A percentile compares a stretch with the other conserved stretches of the same genome.
phyloP scores from a whole-genome alignment of 2,888 invertebrate genomes.

The Caradrina clavipalpis region DNA sequence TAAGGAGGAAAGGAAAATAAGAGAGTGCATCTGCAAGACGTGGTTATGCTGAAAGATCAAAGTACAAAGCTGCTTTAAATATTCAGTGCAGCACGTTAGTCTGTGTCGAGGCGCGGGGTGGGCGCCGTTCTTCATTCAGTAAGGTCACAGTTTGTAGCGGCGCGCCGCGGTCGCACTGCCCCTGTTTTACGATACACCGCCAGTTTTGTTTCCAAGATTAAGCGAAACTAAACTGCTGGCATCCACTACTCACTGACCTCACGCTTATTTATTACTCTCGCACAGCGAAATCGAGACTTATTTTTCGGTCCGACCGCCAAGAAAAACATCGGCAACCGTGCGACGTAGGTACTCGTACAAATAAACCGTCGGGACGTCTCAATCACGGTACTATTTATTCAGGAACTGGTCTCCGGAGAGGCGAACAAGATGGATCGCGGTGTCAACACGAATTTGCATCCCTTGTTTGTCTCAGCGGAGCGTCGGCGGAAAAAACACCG shows the following conservation, averaged over 20 bases:
- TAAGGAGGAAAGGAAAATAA: not conserved
- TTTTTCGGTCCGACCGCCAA: slow-evolving; percentile 72
- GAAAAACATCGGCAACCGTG: slow-evolving; percentile 79
- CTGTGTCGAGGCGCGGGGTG: slow-evolving; percentile 72
- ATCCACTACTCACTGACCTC: slow-evolving; percentile 79
- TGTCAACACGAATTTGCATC: slow-evolving; percentile 91
- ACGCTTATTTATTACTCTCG: slow-evolving; percentile 76
- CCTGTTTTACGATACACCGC: slow-evolving; percentile 83
- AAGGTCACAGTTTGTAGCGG: slow-evolving; percentile 84
- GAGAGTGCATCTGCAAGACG: slow-evolving; percentile 25
- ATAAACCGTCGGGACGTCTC: slow-evolving; percentile 83
- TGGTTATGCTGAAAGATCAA: slow-evolving; percentile 51
- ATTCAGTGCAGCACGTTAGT: slow-evolving; percentile 68
- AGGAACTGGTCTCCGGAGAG: slow-evolving; percentile 87
- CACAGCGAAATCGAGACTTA: slow-evolving; percentile 68
- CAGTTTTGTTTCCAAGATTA: slow-evolving; percentile 87
- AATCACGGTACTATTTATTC: slow-evolving; percentile 88
- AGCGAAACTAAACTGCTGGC: slow-evolving; percentile 85
- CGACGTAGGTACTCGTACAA: slow-evolving; percentile 79
- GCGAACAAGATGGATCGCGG: slow-evolving; percentile 90
- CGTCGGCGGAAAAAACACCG: slow-evolving; percentile 88
- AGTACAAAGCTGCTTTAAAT: slow-evolving; percentile 64
- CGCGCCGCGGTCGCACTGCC: slow-evolving; percentile 73
- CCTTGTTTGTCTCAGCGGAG: slow-evolving; percentile 89
- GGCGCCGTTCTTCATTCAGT: slow-evolving; percentile 80